These are phyloP conservation scores for Drosophila greeni DNA, from an alignment of 2,888 invertebrate species.

Conservation along the genomic window DNA sequence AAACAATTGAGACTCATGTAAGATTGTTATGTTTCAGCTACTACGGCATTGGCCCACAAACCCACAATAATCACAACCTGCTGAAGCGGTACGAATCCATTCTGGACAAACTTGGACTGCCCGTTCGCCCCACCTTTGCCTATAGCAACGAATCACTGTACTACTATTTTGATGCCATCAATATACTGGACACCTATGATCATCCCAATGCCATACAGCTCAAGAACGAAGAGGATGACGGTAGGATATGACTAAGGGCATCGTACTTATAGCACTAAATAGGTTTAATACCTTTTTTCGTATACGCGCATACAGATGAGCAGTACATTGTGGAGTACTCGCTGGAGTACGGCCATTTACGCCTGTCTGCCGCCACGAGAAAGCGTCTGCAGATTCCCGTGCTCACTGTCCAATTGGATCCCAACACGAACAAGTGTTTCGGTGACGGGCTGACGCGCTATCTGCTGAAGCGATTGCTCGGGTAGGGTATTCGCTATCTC, in stretches of 20 bases:
- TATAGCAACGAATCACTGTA: constrained; percentile 70
- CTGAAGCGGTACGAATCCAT: constrained; percentile 67
- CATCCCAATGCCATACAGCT: constrained; percentile 59
- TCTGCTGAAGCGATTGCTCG: constrained; percentile 94
- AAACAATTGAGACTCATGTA: neutral
- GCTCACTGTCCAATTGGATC: constrained; percentile 91
- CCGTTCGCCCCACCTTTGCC: constrained; percentile 63
- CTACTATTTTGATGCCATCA: constrained; percentile 69
- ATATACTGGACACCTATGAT: constrained; percentile 57
- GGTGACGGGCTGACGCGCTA: constrained; percentile 94
- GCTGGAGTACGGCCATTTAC: constrained; percentile 96
- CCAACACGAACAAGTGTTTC: constrained; percentile 92
- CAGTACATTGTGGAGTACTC: constrained; percentile 99
- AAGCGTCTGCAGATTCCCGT: constrained; percentile 94
- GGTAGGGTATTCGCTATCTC: constrained; percentile 76
- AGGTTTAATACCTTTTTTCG: neutral
- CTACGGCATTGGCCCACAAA: constrained; percentile 76
- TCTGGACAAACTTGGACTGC: constrained; percentile 57
- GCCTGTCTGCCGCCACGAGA: constrained; percentile 91
- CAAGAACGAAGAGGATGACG: constrained; percentile 60
- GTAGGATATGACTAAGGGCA: constrained; percentile 18
- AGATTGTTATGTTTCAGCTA: constrained; percentile 47
- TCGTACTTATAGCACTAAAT: neutral
- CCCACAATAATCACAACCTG: constrained; percentile 62
- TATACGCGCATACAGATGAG: constrained; percentile 82